phyloP scores from a whole-genome alignment of 2,113 vertebrate species.

The Alethe castanea region DNA sequence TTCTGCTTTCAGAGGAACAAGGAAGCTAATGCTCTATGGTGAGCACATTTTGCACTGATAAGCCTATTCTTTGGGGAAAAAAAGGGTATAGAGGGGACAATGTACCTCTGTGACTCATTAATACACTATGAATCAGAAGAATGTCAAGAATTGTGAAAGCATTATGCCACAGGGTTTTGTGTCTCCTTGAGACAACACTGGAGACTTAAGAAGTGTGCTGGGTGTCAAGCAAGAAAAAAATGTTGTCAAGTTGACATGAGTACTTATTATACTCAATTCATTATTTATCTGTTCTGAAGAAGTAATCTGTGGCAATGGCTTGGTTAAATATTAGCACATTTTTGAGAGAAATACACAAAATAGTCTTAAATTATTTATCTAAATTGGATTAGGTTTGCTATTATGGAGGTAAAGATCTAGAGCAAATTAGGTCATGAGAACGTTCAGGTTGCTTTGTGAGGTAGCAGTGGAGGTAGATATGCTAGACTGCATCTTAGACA shows the following conservation, averaged over 20 bases:
- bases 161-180: background rate
- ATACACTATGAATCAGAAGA: background rate
- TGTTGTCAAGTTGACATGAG: background rate
- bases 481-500: background rate
- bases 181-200: background rate
- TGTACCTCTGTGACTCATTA: background rate
- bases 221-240: background rate
- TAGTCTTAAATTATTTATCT: background rate
- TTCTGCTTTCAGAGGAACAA: background rate
- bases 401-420: background rate
- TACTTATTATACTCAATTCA: background rate
- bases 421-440: background rate
- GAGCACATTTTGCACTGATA: background rate
- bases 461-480: background rate
- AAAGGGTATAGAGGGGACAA: rapidly evolving
- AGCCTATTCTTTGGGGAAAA: background rate
- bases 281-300: background rate
- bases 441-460: background rate
- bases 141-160: background rate
- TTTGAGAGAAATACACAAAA: background rate
- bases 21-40: rapidly evolving
- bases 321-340: background rate
- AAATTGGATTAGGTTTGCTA: background rate
- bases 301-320: background rate
- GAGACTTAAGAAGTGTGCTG: background rate